These are phyloP conservation scores for Aporophyla lueneburgensis DNA, from an alignment of 2,888 invertebrate genomes.

Conservation along the genomic window DNA sequence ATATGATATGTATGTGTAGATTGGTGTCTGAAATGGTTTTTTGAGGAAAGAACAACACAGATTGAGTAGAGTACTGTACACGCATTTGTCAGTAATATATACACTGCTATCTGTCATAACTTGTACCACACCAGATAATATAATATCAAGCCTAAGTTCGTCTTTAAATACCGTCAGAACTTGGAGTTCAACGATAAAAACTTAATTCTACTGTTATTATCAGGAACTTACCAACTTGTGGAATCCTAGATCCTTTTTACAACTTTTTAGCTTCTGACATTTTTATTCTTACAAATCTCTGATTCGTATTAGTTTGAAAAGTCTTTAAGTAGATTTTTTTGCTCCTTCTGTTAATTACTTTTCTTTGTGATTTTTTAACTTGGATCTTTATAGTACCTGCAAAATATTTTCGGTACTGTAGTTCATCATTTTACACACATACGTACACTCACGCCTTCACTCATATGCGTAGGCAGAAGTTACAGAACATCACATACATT, in stretches of 20 bases:
- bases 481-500: no score
- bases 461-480: no score
- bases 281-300: conserved; percentile 44
- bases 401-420: not conserved
- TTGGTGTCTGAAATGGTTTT: no score
- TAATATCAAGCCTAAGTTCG: conserved; percentile 60
- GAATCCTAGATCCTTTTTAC: conserved; percentile 50
- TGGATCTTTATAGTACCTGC: not conserved
- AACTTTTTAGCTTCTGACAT: conserved; percentile 36
- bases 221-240: conserved; percentile 63
- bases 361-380: conserved; percentile 1
- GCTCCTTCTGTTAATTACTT: conserved; percentile 8
- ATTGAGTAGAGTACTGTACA: no score
- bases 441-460: no score
- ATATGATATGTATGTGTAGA: no score
- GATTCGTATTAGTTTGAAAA: conserved; percentile 32
- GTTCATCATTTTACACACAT: not conserved
- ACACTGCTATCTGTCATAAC: conserved; percentile 2
- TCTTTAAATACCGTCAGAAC: conserved; percentile 66
- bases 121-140: conserved; percentile 11
- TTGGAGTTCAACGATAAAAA: conserved; percentile 69
- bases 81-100: no score
- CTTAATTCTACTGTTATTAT: conserved; percentile 65
- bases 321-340: conserved; percentile 26
- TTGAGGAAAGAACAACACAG: no score